These are phyloP conservation scores for Gymnothorax reevesii DNA, from an alignment of 2,797 vertebrate species.

Conservation along the genomic window DNA sequence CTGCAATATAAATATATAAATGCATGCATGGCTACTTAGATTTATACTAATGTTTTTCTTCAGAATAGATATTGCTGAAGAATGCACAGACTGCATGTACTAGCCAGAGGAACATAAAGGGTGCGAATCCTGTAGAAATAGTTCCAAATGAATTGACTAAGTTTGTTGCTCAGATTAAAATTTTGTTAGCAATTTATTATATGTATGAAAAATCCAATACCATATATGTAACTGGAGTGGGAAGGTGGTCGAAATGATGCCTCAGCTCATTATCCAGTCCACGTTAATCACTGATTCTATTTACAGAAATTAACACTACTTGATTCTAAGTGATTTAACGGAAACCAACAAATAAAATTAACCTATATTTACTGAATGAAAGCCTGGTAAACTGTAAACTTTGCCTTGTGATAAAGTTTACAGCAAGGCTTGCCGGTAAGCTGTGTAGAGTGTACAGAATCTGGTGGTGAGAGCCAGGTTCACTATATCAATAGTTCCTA, in stretches of 20 bases:
- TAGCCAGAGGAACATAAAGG: neutral
- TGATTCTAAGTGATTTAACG: too few species aligned
- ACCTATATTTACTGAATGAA: neutral
- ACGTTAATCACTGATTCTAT: neutral
- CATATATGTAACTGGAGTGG: neutral
- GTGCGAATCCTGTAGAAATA: neutral
- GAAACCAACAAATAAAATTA: too few species aligned
- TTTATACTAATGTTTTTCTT: neutral
- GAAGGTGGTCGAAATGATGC: neutral
- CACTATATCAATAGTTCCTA: too few species aligned
- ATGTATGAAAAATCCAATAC: neutral
- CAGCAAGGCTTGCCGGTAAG: neutral
- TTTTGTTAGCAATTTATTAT: neutral
- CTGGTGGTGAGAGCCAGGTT: neutral
- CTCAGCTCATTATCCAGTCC: neutral
- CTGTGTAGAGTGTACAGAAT: neutral
- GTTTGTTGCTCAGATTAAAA: neutral
- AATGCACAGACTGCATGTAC: neutral
- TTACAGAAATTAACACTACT: neutral
- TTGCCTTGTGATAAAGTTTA: neutral
- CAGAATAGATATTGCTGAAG: neutral
- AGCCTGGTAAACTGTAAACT: neutral
- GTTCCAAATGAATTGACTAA: neutral
- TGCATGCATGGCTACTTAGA: neutral
- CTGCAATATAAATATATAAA: neutral